Base-by-base conservation (phyloP, 92 coral and sea anemone genomes). In the Nematostella vectensis region DNA sequence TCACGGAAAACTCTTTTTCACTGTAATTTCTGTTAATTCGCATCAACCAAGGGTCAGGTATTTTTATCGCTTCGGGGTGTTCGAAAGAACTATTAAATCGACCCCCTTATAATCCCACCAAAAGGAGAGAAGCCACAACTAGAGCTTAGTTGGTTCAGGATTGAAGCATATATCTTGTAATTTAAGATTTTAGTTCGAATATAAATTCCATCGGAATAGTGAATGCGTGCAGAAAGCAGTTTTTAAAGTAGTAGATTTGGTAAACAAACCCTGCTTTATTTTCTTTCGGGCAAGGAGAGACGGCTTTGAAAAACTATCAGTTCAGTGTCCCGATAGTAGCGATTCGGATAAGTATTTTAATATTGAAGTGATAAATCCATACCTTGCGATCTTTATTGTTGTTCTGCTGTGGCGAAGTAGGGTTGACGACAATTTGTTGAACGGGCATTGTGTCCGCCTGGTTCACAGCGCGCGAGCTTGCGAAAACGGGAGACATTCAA, bases 351-450 rank as follows among this genome's bases (percentile, higher is more conserved):
- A 45, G 12, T 6, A 6, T 8, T 4, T 9, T 9, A 45, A 19
- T 11, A 19, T 10, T 9, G 51, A 19, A 45, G 51, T 45, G 9
- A 4, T 33, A 6, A 58, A 0, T 16, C 33, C 94, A 80, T 48
- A 80, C 94, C 83, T 85, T 85, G 25, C 81, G 70, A 40, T 57
- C 79, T 54, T 85, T 85, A 54, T 84, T 84, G 62, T 75, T 80
- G 20, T 83, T 75, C 62, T 84, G 87, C 54, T 80, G 88, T 18
- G 63, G 48, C 54, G 80, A 61, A 31, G 54, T 70, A 58, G 94
- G 78, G 55, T 80, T 85, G 10, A 85, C 94, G 23, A 85, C 81
- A 21, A 85, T 85, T 55, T 85, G 94, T 55, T 85, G 94, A 30
- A 85, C 82, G 67, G 94, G 94, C 94, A 85, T 85, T 59, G 67